Conservation (phyloP, 2,888 invertebrate species). For the Xestia ashworthii region DNA sequence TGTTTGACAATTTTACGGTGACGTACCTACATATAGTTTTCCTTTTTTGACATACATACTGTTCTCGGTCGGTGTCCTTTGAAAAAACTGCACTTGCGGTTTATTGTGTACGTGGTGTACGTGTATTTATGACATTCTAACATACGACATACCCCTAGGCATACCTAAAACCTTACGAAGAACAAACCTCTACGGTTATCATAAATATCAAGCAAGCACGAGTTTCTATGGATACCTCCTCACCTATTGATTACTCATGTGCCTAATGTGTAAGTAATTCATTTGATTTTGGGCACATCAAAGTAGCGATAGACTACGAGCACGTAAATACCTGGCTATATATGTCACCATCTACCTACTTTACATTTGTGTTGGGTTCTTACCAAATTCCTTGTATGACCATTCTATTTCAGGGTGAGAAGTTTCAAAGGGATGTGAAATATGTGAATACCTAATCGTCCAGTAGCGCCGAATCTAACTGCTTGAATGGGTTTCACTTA, state of each 20-base stretch:
- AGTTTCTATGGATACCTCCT: slow-evolving; percentile 34
- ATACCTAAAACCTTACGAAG: not conserved
- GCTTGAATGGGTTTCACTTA: not conserved
- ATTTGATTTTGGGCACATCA: slow-evolving; percentile 42
- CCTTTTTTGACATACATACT: too few relatives aligned
- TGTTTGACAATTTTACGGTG: too few relatives aligned
- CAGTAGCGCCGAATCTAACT: not conserved
- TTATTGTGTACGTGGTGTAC: too few relatives aligned
- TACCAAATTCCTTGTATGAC: not conserved
- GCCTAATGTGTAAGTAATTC: slow-evolving; percentile 35
- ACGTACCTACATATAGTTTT: too few relatives aligned
- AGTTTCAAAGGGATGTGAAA: slow-evolving; percentile 20
- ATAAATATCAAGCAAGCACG: slow-evolving; percentile 9
- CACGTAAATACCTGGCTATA: not conserved
- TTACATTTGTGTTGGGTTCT: slow-evolving; percentile 5
- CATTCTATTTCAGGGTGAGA: slow-evolving; percentile 27
- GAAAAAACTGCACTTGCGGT: not conserved
- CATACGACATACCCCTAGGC: not conserved
- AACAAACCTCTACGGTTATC: not conserved
- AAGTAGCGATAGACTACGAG: slow-evolving; percentile 23
- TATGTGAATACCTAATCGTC: slow-evolving; percentile 21
- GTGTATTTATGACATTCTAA: not conserved
- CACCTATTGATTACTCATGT: slow-evolving; percentile 47
- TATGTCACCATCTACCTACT: not conserved
- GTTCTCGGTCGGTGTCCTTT: too few relatives aligned